These are phyloP conservation scores for Phymatocera aterrima DNA, from an alignment of 2,888 invertebrate genomes.

Conservation along the genomic window DNA sequence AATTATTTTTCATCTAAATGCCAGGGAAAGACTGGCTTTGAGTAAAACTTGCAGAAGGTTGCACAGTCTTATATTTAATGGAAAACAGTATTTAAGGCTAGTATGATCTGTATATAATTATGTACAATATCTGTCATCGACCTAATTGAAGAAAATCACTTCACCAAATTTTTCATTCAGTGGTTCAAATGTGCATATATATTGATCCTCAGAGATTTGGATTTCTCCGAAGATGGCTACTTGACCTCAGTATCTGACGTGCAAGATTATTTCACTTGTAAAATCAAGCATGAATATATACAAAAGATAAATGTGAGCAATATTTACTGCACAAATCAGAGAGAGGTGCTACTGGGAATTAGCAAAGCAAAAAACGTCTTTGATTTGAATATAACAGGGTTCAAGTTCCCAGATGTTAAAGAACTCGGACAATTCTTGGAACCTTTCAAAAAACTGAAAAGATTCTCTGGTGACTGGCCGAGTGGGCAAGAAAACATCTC, in stretches of 20 bases:
- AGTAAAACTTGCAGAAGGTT: not conserved
- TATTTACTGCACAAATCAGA: conserved; percentile 21
- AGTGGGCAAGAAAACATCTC: not conserved
- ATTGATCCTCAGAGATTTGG: not conserved
- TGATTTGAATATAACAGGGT: conserved; percentile 16
- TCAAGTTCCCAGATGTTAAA: not conserved
- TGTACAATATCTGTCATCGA: not conserved
- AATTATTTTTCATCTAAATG: conserved; percentile 14
- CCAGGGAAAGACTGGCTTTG: conserved; percentile 5
- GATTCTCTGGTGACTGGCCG: conserved; percentile 28
- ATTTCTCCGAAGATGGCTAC: conserved; percentile 23
- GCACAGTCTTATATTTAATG: conserved; percentile 11
- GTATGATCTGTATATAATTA: not conserved
- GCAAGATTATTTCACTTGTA: conserved; percentile 22
- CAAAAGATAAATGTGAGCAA: conserved; percentile 5
- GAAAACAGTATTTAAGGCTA: not conserved
- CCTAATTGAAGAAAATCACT: not conserved
- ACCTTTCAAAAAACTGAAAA: conserved; percentile 14
- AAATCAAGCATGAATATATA: conserved; percentile 1
- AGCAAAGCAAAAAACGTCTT: conserved; percentile 15
- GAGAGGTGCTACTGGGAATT: not conserved
- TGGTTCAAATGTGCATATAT: not conserved
- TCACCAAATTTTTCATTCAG: too few relatives aligned
- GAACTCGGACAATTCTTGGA: conserved; percentile 3
- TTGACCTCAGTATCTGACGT: conserved; percentile 19